Evolutionary conservation across 30 jellyfish, hydroid and myxozoan genomes (phyloP), one percentile per base, ranked within the genome.

Genomic region (Pseudorhiza aurosa): DNA sequence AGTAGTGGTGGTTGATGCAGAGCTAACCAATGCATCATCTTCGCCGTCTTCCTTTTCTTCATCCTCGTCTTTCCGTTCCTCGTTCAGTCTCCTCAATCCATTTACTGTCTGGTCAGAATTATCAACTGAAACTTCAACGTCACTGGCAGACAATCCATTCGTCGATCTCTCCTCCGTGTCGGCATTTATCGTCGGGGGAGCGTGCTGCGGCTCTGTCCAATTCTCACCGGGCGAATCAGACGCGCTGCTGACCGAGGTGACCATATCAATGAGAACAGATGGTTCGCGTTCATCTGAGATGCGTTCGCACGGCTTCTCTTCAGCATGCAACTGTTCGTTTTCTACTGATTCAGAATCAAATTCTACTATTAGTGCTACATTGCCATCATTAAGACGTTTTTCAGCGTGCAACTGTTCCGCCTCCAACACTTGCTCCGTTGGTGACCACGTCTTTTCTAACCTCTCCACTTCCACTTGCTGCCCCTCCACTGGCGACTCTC

Each of bases 281-380:
- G 39, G 1, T 33, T 64, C 77, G 10, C 50, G 27, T 36, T 64
- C 59, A 21, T 4, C 35, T 33, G 67, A 10, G 67, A 53, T 36
- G 22, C 14, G n/a, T 2, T 10, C 53, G 12, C 36, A 36, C 50
- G 28, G 15, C 7, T 26, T 6, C 3, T 59, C 74, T 26, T 33
- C 77, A 19, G 18, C 77, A 12, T 24, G 2, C 31, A 26, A 31
- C 32, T 2, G 24, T 17, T 64, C 77, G 35, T n/a, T 64, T 2
- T 35, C 11, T 12, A 14, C 57, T 10, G 77, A 64, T 64, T 64
- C 37, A 10, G 56, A 64, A 64, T 64, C 77, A 64, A 64, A 8
- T 0, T 30, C 28, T 33, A 31, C 28, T 6, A 35, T 21, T 64
- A 58, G 58, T 19, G 40, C 2, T 8, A 10, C 77, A 33, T 35